Percentiles rank a stretch among this genome's conserved stretches.
These are phyloP conservation scores for Takifugu rubripes DNA, from an alignment of 2,797 vertebrate genomes.

Conservation along the genomic window DNA sequence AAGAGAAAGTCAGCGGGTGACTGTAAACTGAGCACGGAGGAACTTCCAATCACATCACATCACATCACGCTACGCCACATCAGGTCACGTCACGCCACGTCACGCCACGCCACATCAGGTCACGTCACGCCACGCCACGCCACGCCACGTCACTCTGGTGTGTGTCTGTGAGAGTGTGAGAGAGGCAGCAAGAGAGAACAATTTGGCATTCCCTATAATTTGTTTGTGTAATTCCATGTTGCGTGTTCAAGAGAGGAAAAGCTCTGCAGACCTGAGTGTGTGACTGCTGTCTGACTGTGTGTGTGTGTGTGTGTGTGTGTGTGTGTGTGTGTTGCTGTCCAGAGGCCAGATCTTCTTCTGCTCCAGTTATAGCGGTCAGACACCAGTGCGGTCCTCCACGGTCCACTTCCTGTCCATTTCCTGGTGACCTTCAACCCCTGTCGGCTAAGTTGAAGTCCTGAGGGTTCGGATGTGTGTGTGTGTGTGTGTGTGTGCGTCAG, in stretches of 20 bases:
- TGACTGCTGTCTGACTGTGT: conserved; percentile 12
- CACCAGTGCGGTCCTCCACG: conserved; percentile 56
- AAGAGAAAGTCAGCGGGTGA: conserved; percentile 21
- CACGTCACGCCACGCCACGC: conserved; percentile 49
- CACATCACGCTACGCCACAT: no score
- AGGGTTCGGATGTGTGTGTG: conserved; percentile 18
- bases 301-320: conserved; percentile 16
- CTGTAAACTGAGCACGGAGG: conserved; percentile 38
- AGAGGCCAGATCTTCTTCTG: conserved; percentile 74
- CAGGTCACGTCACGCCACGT: conserved; percentile 48
- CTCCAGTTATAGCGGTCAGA: conserved; percentile 72
- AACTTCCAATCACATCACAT: conserved; percentile 54
- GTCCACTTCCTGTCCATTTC: conserved; percentile 66
- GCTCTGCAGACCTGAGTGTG: conserved; percentile 32
- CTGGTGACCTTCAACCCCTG: conserved; percentile 55
- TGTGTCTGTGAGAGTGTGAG: conserved; percentile 15
- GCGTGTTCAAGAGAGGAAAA: conserved; percentile 21
- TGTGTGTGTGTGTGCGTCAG: neutral
- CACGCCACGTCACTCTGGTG: neutral
- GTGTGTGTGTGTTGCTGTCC: conserved; percentile 40
- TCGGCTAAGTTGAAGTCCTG: conserved; percentile 42
- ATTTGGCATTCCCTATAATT: neutral
- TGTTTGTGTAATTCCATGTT: conserved; percentile 11
- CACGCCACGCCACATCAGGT: conserved; percentile 49
- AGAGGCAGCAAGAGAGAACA: neutral